Conservation (phyloP, 2,113 vertebrate species). For the Paratilapia polleni region DNA sequence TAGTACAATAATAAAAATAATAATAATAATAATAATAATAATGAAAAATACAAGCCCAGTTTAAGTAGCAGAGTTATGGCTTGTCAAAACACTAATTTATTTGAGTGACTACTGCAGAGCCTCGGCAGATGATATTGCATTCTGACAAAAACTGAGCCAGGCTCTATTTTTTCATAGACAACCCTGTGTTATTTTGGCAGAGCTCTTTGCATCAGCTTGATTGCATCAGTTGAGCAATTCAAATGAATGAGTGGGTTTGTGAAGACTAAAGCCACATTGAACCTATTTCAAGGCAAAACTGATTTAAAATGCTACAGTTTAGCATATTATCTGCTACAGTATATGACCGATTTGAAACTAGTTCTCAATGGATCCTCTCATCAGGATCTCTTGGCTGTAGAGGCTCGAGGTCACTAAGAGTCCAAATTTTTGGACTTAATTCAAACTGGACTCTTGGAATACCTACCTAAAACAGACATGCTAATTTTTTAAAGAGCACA, state of each 20-base stretch:
- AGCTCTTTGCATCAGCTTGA: neutral
- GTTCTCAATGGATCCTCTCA: neutral
- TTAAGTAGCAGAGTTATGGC: neutral
- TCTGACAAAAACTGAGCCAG: slow-evolving; percentile 5
- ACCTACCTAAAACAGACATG: neutral
- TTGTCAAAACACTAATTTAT: neutral
- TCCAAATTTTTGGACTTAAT: neutral
- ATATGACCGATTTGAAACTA: neutral
- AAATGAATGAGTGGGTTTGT: neutral
- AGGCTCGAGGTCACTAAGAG: neutral
- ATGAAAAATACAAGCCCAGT: neutral
- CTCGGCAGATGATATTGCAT: neutral
- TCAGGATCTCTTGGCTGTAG: fast-evolving
- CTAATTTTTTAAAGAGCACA: neutral
- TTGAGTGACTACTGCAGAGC: neutral
- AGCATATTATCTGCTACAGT: neutral
- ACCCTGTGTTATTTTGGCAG: neutral
- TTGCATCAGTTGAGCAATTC: neutral
- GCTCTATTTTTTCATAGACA: neutral
- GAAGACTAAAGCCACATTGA: neutral
- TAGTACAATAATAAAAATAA: neutral
- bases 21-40: neutral
- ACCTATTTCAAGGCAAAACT: neutral
- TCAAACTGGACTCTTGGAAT: neutral
- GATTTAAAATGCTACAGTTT: neutral